Conservation (phyloP, 2,888 invertebrate genomes). For the Orthosia gothica region DNA sequence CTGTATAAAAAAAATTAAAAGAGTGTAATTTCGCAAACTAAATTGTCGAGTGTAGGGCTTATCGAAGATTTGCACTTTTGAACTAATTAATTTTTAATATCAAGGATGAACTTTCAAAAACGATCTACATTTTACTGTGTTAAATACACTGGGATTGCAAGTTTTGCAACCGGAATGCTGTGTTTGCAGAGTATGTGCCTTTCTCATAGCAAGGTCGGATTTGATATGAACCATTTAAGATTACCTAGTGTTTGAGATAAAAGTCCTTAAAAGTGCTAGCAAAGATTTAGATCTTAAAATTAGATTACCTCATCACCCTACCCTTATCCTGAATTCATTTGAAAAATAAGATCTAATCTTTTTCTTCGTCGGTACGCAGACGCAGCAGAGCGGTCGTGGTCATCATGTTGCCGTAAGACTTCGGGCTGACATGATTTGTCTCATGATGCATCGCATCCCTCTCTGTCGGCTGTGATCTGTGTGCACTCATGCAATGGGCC, state of each 20-base stretch:
- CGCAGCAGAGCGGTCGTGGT: too few species aligned
- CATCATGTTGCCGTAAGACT: too few species aligned
- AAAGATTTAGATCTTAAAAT: background rate
- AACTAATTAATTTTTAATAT: background rate
- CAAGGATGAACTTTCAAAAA: slow-evolving; percentile 54
- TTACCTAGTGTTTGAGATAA: slow-evolving; percentile 1
- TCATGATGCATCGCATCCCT: too few species aligned
- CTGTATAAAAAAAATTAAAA: background rate
- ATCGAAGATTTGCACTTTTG: slow-evolving; percentile 2
- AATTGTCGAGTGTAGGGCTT: background rate
- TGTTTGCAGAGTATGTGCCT: slow-evolving; percentile 26
- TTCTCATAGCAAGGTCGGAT: slow-evolving; percentile 50
- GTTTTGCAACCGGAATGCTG: slow-evolving; percentile 29
- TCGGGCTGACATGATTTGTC: too few species aligned
- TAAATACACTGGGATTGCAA: slow-evolving; percentile 45
- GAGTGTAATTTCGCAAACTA: background rate
- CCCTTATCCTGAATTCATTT: background rate
- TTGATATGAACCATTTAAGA: slow-evolving; percentile 12
- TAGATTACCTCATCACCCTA: background rate
- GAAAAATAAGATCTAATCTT: background rate
- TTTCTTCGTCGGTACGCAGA: too few species aligned
- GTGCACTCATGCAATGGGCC: too few species aligned
- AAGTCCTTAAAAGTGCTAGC: background rate
- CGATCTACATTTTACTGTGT: slow-evolving; percentile 29
- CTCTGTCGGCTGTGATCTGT: too few species aligned